phyloP scores from a whole-genome alignment of 37 sponge, comb jelly and placozoan genomes.

The Cliona cf. orientalis region DNA sequence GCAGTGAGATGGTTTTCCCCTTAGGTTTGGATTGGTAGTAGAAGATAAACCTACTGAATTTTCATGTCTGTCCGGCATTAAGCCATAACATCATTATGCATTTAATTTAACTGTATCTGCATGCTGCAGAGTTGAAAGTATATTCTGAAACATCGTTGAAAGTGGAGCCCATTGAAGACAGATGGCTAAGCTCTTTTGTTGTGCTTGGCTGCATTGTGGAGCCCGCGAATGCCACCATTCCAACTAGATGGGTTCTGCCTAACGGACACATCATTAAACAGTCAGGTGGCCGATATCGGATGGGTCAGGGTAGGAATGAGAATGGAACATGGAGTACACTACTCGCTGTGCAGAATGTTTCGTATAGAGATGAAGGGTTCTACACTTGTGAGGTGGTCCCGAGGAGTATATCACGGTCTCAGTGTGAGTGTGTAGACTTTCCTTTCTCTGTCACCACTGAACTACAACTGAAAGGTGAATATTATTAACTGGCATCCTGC shows the following conservation, averaged over 20 bases:
- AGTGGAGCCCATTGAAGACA: too few relatives aligned
- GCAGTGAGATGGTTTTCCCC: too few relatives aligned
- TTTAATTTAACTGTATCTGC: too few relatives aligned
- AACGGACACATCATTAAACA: background rate
- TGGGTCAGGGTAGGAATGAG: background rate
- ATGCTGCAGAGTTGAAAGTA: too few relatives aligned
- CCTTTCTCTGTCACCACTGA: conserved; percentile 3
- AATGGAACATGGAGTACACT: too few relatives aligned
- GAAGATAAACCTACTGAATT: too few relatives aligned
- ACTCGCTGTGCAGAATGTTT: background rate
- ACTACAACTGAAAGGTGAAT: conserved; percentile 21
- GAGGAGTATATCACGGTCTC: background rate
- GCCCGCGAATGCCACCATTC: background rate
- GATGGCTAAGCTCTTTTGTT: background rate
- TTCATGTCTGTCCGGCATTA: too few relatives aligned
- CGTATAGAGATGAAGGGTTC: conserved; percentile 11
- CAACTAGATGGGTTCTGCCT: background rate
- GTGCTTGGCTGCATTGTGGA: background rate
- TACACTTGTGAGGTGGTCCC: conserved; percentile 19
- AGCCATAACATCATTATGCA: too few relatives aligned
- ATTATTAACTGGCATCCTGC: too few relatives aligned
- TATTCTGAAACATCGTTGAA: too few relatives aligned
- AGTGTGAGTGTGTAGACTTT: background rate
- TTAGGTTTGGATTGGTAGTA: too few relatives aligned
- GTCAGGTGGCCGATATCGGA: background rate